Conservation (phyloP, 2,888 invertebrate genomes). For the Heliconius ethilla region DNA sequence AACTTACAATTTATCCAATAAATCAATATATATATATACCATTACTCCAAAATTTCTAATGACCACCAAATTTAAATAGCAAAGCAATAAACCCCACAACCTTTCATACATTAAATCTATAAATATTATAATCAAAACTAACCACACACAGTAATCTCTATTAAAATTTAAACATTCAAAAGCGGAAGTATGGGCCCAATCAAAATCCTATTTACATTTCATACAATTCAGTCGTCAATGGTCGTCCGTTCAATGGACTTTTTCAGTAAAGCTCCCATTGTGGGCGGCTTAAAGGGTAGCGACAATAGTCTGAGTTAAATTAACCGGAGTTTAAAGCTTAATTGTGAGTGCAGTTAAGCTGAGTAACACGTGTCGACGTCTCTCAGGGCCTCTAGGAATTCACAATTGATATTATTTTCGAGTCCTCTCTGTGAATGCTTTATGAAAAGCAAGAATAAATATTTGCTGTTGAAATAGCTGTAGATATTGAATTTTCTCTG, state of each 20-base stretch:
- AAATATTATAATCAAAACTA: constrained; percentile 30
- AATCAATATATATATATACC: neutral
- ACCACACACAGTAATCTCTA: constrained; percentile 44
- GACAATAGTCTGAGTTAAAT: constrained; percentile 78
- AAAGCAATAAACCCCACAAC: neutral
- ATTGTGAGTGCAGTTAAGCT: constrained; percentile 79
- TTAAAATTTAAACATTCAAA: constrained; percentile 51
- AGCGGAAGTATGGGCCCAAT: constrained; percentile 55
- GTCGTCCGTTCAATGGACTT: constrained; percentile 64
- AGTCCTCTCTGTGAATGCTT: neutral
- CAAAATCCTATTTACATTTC: constrained; percentile 56
- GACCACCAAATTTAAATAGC: neutral
- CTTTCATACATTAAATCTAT: neutral
- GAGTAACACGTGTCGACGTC: constrained; percentile 74
- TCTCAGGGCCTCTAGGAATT: constrained; percentile 50
- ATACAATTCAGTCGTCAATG: constrained; percentile 58
- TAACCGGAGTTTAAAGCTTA: constrained; percentile 80
- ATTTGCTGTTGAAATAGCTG: neutral
- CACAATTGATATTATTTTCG: constrained; percentile 63
- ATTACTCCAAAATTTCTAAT: neutral
- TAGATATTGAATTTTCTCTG: too few species aligned
- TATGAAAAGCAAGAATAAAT: neutral
- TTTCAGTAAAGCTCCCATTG: constrained; percentile 71
- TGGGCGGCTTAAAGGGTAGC: constrained; percentile 73
- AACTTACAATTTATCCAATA: neutral